A percentile compares a stretch with the other conserved stretches of the same genome.
These are phyloP conservation scores for Coilia nasus DNA, from an alignment of 2,797 vertebrate genomes.

Conservation along the genomic window DNA sequence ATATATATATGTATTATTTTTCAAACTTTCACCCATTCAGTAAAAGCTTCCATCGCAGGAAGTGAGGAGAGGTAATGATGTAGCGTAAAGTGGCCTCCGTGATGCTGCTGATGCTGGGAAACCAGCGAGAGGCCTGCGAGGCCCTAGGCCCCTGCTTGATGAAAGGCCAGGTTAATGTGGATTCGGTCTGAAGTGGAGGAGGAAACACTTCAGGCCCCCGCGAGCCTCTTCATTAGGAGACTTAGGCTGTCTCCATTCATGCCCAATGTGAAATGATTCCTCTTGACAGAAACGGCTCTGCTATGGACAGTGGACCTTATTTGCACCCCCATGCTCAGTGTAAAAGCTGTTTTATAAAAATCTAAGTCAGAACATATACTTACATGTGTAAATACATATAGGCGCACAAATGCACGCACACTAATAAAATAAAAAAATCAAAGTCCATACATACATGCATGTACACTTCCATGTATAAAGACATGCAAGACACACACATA, in stretches of 20 bases:
- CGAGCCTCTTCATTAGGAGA: constrained; percentile 40
- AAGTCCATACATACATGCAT: too few relatives aligned
- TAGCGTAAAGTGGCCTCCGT: constrained; percentile 66
- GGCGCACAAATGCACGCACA: background rate
- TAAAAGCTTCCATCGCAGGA: constrained; percentile 46
- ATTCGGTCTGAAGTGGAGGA: background rate
- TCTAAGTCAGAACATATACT: background rate
- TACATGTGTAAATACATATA: background rate
- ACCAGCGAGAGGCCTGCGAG: constrained; percentile 5
- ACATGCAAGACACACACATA: too few relatives aligned
- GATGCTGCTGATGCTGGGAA: constrained; percentile 39
- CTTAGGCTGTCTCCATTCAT: constrained; percentile 46
- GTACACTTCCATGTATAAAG: too few relatives aligned
- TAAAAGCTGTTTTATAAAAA: background rate
- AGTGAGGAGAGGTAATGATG: constrained; percentile 63
- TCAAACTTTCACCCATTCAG: constrained; percentile 72
- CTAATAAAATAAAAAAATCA: background rate
- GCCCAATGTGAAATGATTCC: constrained; percentile 46
- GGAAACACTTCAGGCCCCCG: constrained; percentile 40
- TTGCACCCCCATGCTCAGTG: background rate
- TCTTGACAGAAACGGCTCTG: constrained; percentile 31
- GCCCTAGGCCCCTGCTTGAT: constrained; percentile 33
- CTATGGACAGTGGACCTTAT: constrained; percentile 36
- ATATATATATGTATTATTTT: constrained; percentile 51
- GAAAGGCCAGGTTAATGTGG: constrained; percentile 33